phyloP scores from a whole-genome alignment of 2,113 vertebrate species.

The Budorcas taxicolor region DNA sequence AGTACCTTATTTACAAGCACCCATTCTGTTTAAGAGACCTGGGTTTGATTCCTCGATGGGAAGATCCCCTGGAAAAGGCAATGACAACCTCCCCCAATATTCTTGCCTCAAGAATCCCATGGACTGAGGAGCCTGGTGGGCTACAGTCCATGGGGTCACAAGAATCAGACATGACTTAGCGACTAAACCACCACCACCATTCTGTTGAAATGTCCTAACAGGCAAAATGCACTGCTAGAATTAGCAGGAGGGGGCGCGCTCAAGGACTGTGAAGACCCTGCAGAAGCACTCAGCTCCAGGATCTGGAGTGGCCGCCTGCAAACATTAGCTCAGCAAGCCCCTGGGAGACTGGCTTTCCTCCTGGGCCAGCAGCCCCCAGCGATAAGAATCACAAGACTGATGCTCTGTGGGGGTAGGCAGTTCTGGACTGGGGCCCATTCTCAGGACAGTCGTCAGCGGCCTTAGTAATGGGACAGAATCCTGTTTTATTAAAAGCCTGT shows the following conservation, averaged over 20 bases:
- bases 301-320: background rate
- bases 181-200: background rate
- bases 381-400: background rate
- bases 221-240: background rate
- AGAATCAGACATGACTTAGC: background rate
- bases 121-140: background rate
- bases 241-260: background rate
- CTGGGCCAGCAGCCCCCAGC: background rate
- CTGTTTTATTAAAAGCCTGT: constrained; percentile 61
- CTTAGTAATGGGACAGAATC: constrained; percentile 23
- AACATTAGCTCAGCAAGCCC: background rate
- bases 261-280: background rate
- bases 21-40: background rate
- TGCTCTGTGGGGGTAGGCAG: background rate
- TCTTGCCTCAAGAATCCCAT: background rate
- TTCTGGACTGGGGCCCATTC: background rate
- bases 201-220: background rate
- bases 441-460: background rate
- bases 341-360: background rate
- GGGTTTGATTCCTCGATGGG: background rate
- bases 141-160: background rate
- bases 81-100: background rate
- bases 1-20: background rate
- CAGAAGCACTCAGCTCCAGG: background rate
- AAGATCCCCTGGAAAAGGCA: background rate